phyloP scores from a whole-genome alignment of 2,888 invertebrate species.

The Napeogenes sylphis region DNA sequence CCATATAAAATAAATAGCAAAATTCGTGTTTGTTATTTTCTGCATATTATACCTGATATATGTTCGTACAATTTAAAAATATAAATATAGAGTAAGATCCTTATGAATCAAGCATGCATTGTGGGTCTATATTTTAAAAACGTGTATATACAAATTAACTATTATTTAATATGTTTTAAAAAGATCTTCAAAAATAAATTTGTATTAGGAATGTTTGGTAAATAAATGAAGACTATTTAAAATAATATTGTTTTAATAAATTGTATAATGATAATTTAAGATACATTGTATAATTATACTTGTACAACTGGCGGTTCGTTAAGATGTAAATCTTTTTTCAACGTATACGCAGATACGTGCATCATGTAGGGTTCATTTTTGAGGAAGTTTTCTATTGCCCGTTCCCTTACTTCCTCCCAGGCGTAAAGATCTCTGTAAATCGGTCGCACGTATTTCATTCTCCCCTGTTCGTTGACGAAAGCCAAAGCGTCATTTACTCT shows the following conservation, averaged over 20 bases:
- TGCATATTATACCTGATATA: no score
- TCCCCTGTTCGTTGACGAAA: constrained; percentile 90
- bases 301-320: constrained; percentile 32
- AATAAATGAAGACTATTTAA: constrained; percentile 3
- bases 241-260: constrained; percentile 5
- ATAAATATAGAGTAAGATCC: no score
- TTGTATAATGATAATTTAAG: constrained; percentile 16
- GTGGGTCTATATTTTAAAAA: no score
- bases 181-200: no score
- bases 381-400: constrained; percentile 85
- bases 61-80: no score
- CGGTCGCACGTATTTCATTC: constrained; percentile 95
- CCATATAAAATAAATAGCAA: no score
- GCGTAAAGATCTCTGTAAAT: constrained; percentile 89
- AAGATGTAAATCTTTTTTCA: constrained; percentile 86
- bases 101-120: no score
- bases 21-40: no score
- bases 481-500: constrained; percentile 82
- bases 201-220: neutral
- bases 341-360: constrained; percentile 85
- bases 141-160: no score
- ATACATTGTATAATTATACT: constrained; percentile 11
- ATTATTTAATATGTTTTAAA: no score
- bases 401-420: constrained; percentile 84
- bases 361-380: constrained; percentile 87